Conservation (phyloP, 2,113 vertebrate species). For the Perccottus glenii region DNA sequence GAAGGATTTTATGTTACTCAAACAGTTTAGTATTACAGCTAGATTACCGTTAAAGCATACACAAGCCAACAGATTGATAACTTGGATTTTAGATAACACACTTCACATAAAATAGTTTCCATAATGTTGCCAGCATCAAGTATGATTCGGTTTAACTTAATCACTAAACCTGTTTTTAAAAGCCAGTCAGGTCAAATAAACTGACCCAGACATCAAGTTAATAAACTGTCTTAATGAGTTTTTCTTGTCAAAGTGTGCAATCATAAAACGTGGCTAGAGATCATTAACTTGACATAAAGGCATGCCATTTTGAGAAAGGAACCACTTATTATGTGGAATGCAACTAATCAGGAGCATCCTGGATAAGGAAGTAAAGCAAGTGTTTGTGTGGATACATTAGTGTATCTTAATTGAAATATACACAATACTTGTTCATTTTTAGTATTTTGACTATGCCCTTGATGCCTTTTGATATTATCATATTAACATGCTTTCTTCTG, state of each 20-base stretch:
- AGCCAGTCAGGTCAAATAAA: conserved; percentile 64
- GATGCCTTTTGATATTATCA: background rate
- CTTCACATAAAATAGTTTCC: background rate
- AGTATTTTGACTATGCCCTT: too few relatives aligned
- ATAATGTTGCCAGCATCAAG: conserved; percentile 19
- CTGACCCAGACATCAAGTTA: conserved; percentile 70
- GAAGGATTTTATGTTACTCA: conserved; percentile 38
- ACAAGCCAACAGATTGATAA: background rate
- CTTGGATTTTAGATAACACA: background rate
- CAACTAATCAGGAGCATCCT: conserved; percentile 54
- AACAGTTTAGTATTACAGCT: conserved; percentile 18
- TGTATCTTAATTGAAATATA: background rate
- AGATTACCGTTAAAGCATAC: too few relatives aligned
- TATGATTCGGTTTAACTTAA: conserved; percentile 46
- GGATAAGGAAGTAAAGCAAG: conserved; percentile 55
- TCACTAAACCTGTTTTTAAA: conserved; percentile 66
- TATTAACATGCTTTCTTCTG: conserved; percentile 5
- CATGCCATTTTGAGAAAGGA: conserved; percentile 36
- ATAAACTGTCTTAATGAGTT: conserved; percentile 71
- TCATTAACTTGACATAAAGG: conserved; percentile 61
- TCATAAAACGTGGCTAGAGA: conserved; percentile 63
- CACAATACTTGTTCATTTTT: too few relatives aligned
- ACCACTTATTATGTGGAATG: conserved; percentile 41
- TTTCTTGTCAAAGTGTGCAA: conserved; percentile 66
- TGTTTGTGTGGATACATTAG: conserved; percentile 10